Evolutionary conservation across 1,140 invertebrate genomes (phyloP), one percentile per base, ranked within the genome.

Genomic region (Drosophila rhopaloa): DNA sequence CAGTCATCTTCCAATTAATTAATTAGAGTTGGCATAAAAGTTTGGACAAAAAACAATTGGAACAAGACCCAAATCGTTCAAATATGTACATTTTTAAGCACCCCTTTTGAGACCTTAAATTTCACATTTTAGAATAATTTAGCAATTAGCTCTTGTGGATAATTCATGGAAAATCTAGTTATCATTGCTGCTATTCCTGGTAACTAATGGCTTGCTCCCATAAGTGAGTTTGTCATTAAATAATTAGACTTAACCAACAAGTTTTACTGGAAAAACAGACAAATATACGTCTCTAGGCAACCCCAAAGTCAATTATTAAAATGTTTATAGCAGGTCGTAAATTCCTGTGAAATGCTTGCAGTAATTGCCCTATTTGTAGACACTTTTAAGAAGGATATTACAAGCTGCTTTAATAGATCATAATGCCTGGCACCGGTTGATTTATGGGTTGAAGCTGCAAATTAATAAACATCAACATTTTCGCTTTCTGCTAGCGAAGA

Each of bases 391-490:
- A 54, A 57, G 43, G 29, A 76, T 79, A 55, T 50, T 62, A 43
- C 75, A 41, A 74, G 65, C 38, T 48, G 10, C 29, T 35, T 46
- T 44, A 78, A 67, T 82, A 79, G 81, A 83, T 84, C 81, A 76
- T 70, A 32, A 14, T 32, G 65, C 47, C 19, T 16, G n/a, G 44
- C 38, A 50, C 19, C 58, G 27, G 59, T 54, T 85, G 81, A 85
- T 85, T 85, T 85, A 85, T 85, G 81, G 53, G 68, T 38, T 44
- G 73, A 54, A 68, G 58, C 56, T 76, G 65, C 60, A 76, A 85
- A 78, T 84, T 84, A 84, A 84, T 84, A 84, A 73, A 62, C 81
- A 84, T 85, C 68, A 81, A 81, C 63, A 80, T 77, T 84, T 70
- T 65, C 55, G 53, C 24, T 68, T 58, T 35, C 75, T 60, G 14